Conservation (phyloP, 2,888 invertebrate species). For the Diabrotica balteata region DNA sequence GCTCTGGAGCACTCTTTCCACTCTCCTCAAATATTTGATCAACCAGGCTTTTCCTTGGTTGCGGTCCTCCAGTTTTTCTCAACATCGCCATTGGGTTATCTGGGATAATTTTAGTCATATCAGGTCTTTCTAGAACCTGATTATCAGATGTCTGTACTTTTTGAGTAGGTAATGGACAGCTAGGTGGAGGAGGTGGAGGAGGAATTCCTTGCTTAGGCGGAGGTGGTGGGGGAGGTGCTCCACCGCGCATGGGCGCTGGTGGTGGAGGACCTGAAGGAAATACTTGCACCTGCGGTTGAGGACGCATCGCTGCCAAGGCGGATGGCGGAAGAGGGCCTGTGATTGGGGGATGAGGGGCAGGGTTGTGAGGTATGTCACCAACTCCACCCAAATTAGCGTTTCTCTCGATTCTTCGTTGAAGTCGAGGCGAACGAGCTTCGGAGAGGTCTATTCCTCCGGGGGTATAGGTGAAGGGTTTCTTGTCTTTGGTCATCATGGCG, state of each 20-base stretch:
- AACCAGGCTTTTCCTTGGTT: constrained; percentile 49
- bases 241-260: constrained; percentile 48
- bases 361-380: constrained; percentile 61
- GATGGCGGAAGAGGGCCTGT: constrained; percentile 66
- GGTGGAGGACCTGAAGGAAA: constrained; percentile 54
- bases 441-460: constrained; percentile 91
- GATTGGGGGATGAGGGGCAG: constrained; percentile 50
- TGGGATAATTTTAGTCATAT: constrained; percentile 73
- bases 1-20: constrained; percentile 29
- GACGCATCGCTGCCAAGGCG: constrained; percentile 68
- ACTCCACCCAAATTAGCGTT: constrained; percentile 77
- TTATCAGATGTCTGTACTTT: constrained; percentile 61
- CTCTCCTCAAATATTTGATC: constrained; percentile 49
- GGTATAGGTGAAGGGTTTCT: constrained; percentile 96
- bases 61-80: constrained; percentile 72
- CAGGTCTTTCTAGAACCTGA: constrained; percentile 69
- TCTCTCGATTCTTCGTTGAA: constrained; percentile 80
- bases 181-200: constrained; percentile 65
- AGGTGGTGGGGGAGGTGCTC: constrained; percentile 59
- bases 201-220: constrained; percentile 64
- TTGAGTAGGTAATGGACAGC: constrained; percentile 65
- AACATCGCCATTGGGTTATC: constrained; percentile 75
- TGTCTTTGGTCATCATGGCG: constrained; percentile 95
- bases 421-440: constrained; percentile 87
- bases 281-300: constrained; percentile 71